Percentiles rank a stretch among this genome's conserved stretches.
Evolutionary conservation across 2,888 invertebrate species (phyloP).

Genomic region (Teleogryllus oceanicus): DNA sequence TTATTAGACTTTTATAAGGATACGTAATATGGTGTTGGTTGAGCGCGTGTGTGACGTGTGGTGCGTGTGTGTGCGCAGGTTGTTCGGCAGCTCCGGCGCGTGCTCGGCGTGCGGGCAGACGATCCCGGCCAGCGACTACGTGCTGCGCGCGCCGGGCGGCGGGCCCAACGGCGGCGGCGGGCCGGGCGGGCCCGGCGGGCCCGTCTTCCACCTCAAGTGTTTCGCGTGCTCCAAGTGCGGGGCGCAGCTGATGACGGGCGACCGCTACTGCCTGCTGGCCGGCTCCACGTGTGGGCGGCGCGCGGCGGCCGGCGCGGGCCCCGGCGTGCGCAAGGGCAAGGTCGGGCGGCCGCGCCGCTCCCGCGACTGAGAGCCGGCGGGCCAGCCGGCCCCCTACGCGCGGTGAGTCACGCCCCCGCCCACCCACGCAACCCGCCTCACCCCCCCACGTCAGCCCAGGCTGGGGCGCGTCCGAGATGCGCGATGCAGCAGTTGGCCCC

Average conservation of each 20-base stretch:
- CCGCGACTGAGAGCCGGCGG: conserved; percentile 72
- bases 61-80: conserved; percentile 57
- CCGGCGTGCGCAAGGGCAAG: conserved; percentile 79
- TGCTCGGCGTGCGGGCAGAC: conserved; percentile 89
- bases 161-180: conserved; percentile 43
- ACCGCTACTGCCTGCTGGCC: conserved; percentile 88
- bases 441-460: neutral
- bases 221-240: conserved; percentile 93
- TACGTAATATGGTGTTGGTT: too few relatives aligned
- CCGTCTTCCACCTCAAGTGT: conserved; percentile 92
- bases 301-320: conserved; percentile 57
- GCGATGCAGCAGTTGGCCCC: neutral
- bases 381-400: conserved; percentile 18
- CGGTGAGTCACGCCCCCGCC: neutral
- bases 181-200: conserved; percentile 57
- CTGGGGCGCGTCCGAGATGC: neutral
- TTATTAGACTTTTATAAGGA: too few relatives aligned
- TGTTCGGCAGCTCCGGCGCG: conserved; percentile 85
- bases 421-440: too few relatives aligned
- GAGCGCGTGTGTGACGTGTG: neutral
- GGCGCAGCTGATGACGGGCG: conserved; percentile 82
- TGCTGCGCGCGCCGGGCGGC: conserved; percentile 75
- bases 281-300: conserved; percentile 74
- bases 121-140: conserved; percentile 90
- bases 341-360: conserved; percentile 83